Conservation (phyloP, 2,113 vertebrate species). For the Megaceryle maxima region DNA sequence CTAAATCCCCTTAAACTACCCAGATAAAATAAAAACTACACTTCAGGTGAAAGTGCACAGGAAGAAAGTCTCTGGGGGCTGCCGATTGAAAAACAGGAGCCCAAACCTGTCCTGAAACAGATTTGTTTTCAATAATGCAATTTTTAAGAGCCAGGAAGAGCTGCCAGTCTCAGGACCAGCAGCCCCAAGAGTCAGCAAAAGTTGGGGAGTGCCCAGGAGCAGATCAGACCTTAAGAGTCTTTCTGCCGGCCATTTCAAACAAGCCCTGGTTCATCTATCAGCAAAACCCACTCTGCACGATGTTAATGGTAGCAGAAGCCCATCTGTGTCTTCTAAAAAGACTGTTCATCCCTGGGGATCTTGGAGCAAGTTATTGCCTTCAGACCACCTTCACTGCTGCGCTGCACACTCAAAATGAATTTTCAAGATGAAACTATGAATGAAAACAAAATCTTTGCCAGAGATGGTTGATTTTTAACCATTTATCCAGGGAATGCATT, state of each 20-base stretch:
- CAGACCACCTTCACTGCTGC: neutral
- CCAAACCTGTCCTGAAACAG: neutral
- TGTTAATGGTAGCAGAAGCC: neutral
- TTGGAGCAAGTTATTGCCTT: accelerated
- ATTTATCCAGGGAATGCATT: neutral
- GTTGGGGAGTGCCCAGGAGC: neutral
- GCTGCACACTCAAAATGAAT: neutral
- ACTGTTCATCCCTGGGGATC: neutral
- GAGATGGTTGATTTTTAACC: neutral
- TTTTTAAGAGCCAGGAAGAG: neutral
- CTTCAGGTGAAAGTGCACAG: neutral
- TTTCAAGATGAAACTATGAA: neutral
- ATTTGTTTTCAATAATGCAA: neutral
- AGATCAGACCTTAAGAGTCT: neutral
- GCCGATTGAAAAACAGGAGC: neutral
- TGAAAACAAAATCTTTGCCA: neutral
- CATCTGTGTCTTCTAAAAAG: neutral
- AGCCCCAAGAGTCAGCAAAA: neutral
- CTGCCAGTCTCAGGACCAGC: neutral
- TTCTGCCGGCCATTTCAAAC: neutral
- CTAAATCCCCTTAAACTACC: neutral
- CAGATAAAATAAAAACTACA: neutral
- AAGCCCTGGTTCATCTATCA: neutral
- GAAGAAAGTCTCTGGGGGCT: accelerated
- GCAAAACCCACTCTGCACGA: neutral